Conservation (phyloP, 2,888 invertebrate genomes). For the Plutella xylostella region DNA sequence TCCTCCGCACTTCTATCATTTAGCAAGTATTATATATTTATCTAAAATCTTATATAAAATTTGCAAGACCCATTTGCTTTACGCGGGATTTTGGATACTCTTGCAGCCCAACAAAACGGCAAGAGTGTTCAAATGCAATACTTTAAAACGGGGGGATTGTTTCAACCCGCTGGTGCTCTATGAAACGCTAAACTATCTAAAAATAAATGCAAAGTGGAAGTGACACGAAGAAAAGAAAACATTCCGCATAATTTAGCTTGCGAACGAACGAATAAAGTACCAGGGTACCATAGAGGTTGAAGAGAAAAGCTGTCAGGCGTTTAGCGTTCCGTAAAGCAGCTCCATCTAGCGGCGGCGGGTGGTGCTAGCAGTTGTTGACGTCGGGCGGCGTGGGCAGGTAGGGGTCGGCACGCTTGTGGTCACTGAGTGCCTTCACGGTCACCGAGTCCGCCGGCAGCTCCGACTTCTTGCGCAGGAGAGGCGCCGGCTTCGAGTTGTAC, state of each 20-base stretch:
- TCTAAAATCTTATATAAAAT: constrained; percentile 1
- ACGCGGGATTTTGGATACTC: too few relatives aligned
- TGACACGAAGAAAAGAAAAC: too few relatives aligned
- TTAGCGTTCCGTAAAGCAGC: not conserved
- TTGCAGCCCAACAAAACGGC: too few relatives aligned
- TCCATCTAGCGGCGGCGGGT: not conserved
- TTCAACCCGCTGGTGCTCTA: too few relatives aligned
- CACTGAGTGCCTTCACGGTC: constrained; percentile 90
- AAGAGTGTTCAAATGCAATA: too few relatives aligned
- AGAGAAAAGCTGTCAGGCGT: not conserved
- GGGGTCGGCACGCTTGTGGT: constrained; percentile 93
- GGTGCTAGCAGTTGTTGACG: constrained; percentile 85
- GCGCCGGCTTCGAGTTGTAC: constrained; percentile 81
- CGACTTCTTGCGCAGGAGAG: constrained; percentile 92
- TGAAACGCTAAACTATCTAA: too few relatives aligned
- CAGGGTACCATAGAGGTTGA: too few relatives aligned
- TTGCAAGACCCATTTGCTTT: too few relatives aligned
- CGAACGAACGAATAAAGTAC: too few relatives aligned
- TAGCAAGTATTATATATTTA: not conserved
- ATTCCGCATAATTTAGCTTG: too few relatives aligned
- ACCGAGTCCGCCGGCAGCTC: constrained; percentile 94
- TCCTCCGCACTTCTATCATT: constrained; percentile 19
- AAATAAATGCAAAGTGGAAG: too few relatives aligned
- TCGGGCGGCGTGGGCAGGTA: constrained; percentile 88
- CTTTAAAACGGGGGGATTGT: too few relatives aligned